Evolutionary conservation across 2,797 vertebrate species (phyloP).

Genomic region (Scomberomorus guttatus): DNA sequence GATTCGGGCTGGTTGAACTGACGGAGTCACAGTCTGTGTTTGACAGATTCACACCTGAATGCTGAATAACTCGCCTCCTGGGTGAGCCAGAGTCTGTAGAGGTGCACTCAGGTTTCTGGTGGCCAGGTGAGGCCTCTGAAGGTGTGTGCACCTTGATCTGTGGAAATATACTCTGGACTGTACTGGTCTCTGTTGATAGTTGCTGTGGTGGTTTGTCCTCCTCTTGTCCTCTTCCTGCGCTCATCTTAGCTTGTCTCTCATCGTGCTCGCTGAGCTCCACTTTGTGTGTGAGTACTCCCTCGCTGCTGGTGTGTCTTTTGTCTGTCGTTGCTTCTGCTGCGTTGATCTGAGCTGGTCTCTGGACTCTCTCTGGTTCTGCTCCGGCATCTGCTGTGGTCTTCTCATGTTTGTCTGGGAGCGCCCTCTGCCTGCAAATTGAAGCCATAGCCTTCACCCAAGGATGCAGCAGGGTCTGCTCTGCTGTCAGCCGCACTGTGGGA

Average conservation of each 20-base stretch:
- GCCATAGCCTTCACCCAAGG: conserved; percentile 90
- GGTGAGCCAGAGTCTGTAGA: conserved; percentile 25
- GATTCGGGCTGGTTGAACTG: neutral
- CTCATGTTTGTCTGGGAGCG: conserved; percentile 60
- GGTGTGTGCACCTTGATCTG: conserved; percentile 31
- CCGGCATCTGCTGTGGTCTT: conserved; percentile 9
- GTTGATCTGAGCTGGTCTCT: conserved; percentile 36
- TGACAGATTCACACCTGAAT: conserved; percentile 19
- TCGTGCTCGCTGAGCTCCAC: conserved; percentile 14
- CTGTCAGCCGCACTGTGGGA: conserved; percentile 89
- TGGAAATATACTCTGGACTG: conserved; percentile 5
- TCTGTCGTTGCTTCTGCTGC: conserved; percentile 35
- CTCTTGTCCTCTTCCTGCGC: conserved; percentile 12
- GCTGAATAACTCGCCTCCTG: conserved; percentile 26
- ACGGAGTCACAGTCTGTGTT: conserved; percentile 5
- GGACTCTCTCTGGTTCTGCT: conserved; percentile 38
- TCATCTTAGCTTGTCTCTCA: conserved; percentile 33
- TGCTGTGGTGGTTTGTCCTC: conserved; percentile 32
- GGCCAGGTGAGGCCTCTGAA: conserved; percentile 30
- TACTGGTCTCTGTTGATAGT: conserved; percentile 31
- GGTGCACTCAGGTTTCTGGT: conserved; percentile 37
- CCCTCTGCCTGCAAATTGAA: conserved; percentile 80
- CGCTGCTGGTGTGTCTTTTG: conserved; percentile 26
- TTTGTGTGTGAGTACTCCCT: conserved; percentile 26
- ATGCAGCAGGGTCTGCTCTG: conserved; percentile 90